Percentiles rank a stretch among this genome's conserved stretches.
Conservation (phyloP, 2,888 invertebrate genomes). For the Synergus japonicus region DNA sequence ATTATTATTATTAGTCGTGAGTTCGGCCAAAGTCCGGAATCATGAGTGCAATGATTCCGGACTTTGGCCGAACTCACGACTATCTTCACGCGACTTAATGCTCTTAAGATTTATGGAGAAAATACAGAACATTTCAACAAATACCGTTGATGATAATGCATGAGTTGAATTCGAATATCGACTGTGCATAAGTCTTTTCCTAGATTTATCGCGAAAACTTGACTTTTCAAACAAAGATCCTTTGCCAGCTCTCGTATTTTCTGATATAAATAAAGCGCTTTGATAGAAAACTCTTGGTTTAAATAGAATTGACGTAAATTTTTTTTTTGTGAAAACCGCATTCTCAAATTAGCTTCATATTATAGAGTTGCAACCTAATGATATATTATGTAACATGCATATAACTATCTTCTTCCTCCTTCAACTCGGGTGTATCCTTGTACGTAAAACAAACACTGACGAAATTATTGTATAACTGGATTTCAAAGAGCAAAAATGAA, state of each 20-base stretch:
- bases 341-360: background rate
- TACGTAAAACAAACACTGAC: background rate
- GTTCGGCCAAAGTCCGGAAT: background rate
- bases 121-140: constrained; percentile 4
- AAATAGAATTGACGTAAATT: background rate
- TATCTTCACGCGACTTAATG: background rate
- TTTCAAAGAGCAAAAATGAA: background rate
- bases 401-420: constrained; percentile 13
- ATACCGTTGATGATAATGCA: constrained; percentile 21
- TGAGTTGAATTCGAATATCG: background rate
- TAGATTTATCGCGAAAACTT: constrained; percentile 4
- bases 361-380: background rate
- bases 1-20: no score
- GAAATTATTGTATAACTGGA: background rate
- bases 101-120: background rate
- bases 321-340: background rate
- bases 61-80: background rate
- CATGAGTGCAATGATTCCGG: background rate
- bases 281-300: background rate
- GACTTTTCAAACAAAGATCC: no score
- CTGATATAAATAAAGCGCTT: background rate
- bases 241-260: background rate
- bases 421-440: constrained; percentile 14
- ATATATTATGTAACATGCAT: background rate
- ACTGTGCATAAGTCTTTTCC: no score